Evolutionary conservation across 2,797 vertebrate species (phyloP).

Genomic region (Acestrorhynchus altus): DNA sequence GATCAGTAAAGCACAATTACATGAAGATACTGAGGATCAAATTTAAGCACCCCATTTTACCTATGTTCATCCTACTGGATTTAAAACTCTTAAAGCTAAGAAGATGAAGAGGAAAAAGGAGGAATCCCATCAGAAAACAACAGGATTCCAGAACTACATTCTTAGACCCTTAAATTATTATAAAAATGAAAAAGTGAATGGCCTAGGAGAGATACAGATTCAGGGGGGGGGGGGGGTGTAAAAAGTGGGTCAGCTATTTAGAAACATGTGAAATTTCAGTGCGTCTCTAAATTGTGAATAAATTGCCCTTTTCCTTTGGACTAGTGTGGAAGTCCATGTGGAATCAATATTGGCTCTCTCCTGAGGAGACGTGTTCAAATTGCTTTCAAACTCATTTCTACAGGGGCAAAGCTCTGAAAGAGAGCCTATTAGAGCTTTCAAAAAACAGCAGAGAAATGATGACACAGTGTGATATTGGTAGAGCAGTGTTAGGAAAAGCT

Average conservation of each 20-base stretch:
- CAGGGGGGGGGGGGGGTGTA: not conserved
- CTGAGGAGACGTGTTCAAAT: constrained; percentile 77
- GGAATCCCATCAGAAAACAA: constrained; percentile 53
- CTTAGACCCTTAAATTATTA: not conserved
- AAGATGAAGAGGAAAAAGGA: not conserved
- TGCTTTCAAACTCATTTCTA: constrained; percentile 80
- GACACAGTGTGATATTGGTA: constrained; percentile 65
- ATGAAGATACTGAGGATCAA: too few species aligned
- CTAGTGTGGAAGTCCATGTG: constrained; percentile 69
- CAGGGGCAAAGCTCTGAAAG: constrained; percentile 60
- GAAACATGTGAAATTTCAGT: constrained; percentile 74
- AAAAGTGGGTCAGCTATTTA: constrained; percentile 77
- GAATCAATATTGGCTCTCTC: constrained; percentile 79
- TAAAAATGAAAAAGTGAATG: constrained; percentile 43
- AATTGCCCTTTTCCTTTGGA: constrained; percentile 73
- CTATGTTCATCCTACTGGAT: too few species aligned
- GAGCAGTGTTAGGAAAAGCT: constrained; percentile 60
- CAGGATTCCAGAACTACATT: not conserved
- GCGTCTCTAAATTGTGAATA: constrained; percentile 69
- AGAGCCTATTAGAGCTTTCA: constrained; percentile 71
- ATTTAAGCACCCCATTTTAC: too few species aligned
- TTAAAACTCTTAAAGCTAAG: too few species aligned
- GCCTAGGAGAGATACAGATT: constrained; percentile 17
- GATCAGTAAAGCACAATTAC: too few species aligned
- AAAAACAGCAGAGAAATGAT: constrained; percentile 69